Conservation (phyloP, 2,797 vertebrate species). For the Diceros bicornis region DNA sequence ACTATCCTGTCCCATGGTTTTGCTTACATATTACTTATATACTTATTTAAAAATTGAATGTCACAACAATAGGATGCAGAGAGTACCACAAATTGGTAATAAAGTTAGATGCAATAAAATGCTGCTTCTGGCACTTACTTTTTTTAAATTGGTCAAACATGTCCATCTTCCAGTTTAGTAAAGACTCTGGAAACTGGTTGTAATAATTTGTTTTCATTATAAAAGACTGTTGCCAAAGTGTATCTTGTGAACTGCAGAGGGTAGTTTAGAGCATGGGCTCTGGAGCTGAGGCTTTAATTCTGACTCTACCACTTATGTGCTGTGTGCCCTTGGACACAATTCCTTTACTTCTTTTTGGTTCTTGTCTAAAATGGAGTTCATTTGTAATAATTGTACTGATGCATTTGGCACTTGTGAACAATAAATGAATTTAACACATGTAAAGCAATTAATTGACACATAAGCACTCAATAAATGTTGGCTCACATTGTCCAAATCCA, state of each 20-base stretch:
- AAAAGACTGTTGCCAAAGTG: neutral
- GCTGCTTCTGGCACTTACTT: conserved; percentile 27
- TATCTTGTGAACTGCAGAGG: neutral
- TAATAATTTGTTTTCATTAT: neutral
- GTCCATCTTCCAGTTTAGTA: neutral
- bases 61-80: neutral
- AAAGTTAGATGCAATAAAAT: conserved; percentile 52
- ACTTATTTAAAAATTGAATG: conserved; percentile 49
- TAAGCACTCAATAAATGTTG: conserved; percentile 14
- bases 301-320: neutral
- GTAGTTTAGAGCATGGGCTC: neutral
- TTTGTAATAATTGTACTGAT: neutral
- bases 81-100: conserved; percentile 11
- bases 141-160: neutral
- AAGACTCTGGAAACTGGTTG: neutral
- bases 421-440: neutral
- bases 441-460: conserved; percentile 26
- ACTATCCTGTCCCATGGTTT: neutral
- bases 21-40: neutral
- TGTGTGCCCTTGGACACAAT: neutral
- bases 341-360: conserved; percentile 8
- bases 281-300: neutral
- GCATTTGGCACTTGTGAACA: neutral
- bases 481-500: neutral
- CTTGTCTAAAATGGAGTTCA: neutral